Conservation (phyloP, 1,140 invertebrate species). For the Anastrepha ludens region DNA sequence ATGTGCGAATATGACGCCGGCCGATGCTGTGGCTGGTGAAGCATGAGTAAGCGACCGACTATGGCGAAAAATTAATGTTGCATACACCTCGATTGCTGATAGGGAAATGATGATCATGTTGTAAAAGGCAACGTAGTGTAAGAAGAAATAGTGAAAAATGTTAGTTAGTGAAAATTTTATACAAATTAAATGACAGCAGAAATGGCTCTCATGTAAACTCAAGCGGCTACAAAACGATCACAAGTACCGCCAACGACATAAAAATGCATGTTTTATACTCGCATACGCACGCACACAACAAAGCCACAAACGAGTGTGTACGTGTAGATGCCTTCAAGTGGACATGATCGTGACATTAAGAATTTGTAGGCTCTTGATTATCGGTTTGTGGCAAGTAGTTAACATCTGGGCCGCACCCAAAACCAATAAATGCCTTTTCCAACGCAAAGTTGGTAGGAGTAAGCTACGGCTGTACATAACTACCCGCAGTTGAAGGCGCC, state of each 20-base stretch:
- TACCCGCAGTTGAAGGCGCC: not conserved
- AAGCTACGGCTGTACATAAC: not conserved
- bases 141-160: constrained; percentile 14
- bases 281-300: not conserved
- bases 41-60: not conserved
- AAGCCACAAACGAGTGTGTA: not conserved
- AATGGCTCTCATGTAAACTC: not conserved
- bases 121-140: not conserved
- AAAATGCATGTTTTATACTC: constrained; percentile 43
- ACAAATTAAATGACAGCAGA: constrained; percentile 37
- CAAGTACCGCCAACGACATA: constrained; percentile 41
- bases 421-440: constrained; percentile 11
- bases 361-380: constrained; percentile 40
- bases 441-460: not conserved
- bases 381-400: not conserved
- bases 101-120: constrained; percentile 11
- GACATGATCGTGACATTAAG: constrained; percentile 19
- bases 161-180: not conserved
- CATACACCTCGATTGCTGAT: not conserved
- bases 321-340: no score
- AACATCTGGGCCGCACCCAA: constrained; percentile 27
- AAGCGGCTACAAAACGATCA: constrained; percentile 36
- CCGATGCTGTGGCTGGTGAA: not conserved
- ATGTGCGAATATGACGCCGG: not conserved
- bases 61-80: not conserved